Percentiles rank a stretch among this genome's conserved stretches.
Evolutionary conservation across 1,140 invertebrate genomes (phyloP).

Genomic region (Brachionus sp.): DNA sequence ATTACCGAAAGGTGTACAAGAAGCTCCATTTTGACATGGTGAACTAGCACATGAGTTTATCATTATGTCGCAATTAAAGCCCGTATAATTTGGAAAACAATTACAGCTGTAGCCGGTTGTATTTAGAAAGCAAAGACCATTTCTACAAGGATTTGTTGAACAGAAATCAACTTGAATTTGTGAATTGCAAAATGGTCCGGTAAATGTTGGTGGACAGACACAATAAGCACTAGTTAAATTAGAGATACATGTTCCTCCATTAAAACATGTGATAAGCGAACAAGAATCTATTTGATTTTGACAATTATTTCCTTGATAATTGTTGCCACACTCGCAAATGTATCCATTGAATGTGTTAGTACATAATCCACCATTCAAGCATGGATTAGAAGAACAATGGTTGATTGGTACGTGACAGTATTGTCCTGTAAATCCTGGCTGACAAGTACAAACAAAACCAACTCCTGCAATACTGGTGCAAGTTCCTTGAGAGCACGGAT

Average conservation of each 20-base stretch:
- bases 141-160: not conserved
- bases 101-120: slow-evolving; percentile 48
- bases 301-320: slow-evolving; percentile 45
- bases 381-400: slow-evolving; percentile 50
- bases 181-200: slow-evolving; percentile 13
- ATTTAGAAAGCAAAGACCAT: slow-evolving; percentile 19
- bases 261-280: slow-evolving; percentile 44
- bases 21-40: slow-evolving; percentile 47
- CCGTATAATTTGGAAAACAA: slow-evolving; percentile 51
- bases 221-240: slow-evolving; percentile 26
- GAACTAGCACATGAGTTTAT: slow-evolving; percentile 50
- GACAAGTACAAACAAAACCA: slow-evolving; percentile 67
- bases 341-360: not conserved
- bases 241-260: slow-evolving; percentile 33
- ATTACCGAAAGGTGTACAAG: not conserved
- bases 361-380: slow-evolving; percentile 51
- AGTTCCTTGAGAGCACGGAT: slow-evolving; percentile 28
- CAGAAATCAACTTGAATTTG: not conserved
- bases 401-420: slow-evolving; percentile 50
- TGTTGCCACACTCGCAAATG: slow-evolving; percentile 50
- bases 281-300: slow-evolving; percentile 46
- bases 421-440: slow-evolving; percentile 54
- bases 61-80: slow-evolving; percentile 51
- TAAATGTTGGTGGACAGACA: not conserved
- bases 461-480: slow-evolving; percentile 21